Base-by-base conservation (phyloP, 1,140 invertebrate species). In the Cydia fagiglandana region DNA sequence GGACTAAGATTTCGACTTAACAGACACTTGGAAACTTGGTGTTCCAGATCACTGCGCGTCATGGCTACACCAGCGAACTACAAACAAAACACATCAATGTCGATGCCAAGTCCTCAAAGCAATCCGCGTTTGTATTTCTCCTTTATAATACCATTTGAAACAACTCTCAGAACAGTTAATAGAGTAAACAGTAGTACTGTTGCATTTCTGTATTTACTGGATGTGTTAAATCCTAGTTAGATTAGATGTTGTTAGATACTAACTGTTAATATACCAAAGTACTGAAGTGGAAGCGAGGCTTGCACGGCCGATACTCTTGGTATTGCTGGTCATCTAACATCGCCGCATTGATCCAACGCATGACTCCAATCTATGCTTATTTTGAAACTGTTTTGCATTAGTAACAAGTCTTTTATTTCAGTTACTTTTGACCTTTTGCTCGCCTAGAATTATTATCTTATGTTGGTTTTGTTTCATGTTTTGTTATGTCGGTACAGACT, bases 31-130 rank as follows among this genome's bases (percentile, higher is more conserved):
- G 9, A 41, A 10, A 41, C 38, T 9, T 41, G 53, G 28, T 56
- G 6, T 74, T 74, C 20, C 38, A 50, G 73, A 50, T 61, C 30
- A 15, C 47, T 10, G 34, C 76, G 75, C 80, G 82, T 80, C 80
- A 96, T 96, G 96, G 95, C 96, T 80, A 92, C 96, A 79, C 96
- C 96, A 80, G 94, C 93, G 79, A 96, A 95, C 88, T 96, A 96
- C 83, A 96, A 96, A 90, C 95, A 96, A 94, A 91, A 89, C 77
- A 94, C 95, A 81, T 95, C 95, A 76, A 94, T 95, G 88, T 94
- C 95, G 79, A 94, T 96, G 84, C 94, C 95, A 81, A 94, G 93
- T 76, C 92, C 92, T 15, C 93, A 93, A 75, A 93, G 81, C 84
- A 92, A 93, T 86, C 88, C 92, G 91, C 92, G 92, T 93, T 93